Evolutionary conservation across 92 coral and sea anemone genomes (phyloP).

Genomic region (Epizoanthus stellaris): DNA sequence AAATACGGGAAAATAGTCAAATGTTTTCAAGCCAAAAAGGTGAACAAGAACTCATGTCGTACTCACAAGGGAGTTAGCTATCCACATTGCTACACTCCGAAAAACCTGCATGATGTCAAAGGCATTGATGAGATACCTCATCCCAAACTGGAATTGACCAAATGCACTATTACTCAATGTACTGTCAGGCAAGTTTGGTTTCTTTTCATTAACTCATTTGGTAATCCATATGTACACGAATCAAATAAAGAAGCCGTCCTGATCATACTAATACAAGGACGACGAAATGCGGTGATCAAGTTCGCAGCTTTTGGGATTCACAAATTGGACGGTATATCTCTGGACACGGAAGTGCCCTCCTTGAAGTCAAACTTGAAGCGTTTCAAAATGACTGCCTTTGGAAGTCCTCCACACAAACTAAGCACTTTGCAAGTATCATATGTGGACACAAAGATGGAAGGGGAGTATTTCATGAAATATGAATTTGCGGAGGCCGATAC

Average conservation of each 20-base stretch:
- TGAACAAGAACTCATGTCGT: constrained; percentile 63
- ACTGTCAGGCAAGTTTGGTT: constrained; percentile 97
- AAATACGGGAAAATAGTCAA: constrained; percentile 45
- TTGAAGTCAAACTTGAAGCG: constrained; percentile 52
- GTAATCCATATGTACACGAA: constrained; percentile 64
- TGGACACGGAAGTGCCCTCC: constrained; percentile 48
- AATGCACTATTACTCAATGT: constrained; percentile 86
- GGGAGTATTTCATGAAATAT: constrained; percentile 77
- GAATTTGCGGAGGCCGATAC: constrained; percentile 83
- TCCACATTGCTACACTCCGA: constrained; percentile 72
- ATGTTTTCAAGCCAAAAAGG: constrained; percentile 62
- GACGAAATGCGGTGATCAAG: constrained; percentile 51
- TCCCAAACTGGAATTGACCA: constrained; percentile 60
- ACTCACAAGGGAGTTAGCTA: constrained; percentile 43
- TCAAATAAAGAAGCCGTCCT: constrained; percentile 71
- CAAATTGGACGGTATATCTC: constrained; percentile 57
- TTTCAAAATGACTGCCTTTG: constrained; percentile 38
- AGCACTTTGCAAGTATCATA: constrained; percentile 52
- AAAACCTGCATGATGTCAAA: constrained; percentile 51
- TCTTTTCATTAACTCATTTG: constrained; percentile 75
- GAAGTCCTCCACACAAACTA: constrained; percentile 64
- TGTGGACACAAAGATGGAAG: constrained; percentile 56
- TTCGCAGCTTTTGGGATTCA: constrained; percentile 97
- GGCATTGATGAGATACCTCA: constrained; percentile 48
- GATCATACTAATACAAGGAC: constrained; percentile 74